Evolutionary conservation across 92 coral and sea anemone species (phyloP), one percentile per base, ranked within the genome.

Genomic region (Pocillopora grandis): DNA sequence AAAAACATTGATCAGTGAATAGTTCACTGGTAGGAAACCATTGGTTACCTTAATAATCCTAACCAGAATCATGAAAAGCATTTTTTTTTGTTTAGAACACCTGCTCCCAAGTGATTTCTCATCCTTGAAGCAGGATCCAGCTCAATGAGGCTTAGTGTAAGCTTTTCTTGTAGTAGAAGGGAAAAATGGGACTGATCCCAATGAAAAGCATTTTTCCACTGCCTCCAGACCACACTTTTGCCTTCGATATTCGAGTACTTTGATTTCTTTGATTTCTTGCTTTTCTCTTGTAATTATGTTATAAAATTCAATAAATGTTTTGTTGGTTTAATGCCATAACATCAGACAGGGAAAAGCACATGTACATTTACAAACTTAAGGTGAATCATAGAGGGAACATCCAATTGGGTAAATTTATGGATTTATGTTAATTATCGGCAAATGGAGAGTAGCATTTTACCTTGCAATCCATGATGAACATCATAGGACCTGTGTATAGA

Each of bases 61-160:
- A n/a, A 91, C 94, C 89, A 76, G 79, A 89, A 91, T 87, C 62
- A 80, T 18, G 77, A 84, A 79, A 35, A 91, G 87, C 94, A 88
- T 88, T 83, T 87, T 87, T 13, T 77, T 17, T 70, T 68, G 77
- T 77, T 82, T 1, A 82, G 84, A 0, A 69, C 79, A 56, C 76
- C 87, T 76, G 84, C 91, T 2, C 85, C 81, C 64, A 84, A 67
- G 74, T 71, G 76, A 33, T 83, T 87, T 48, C 89, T 72, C 91
- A 90, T 88, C n/a, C 86, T 84, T 10, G 89, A 15, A 37, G 91
- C 85, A 0, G 94, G 87, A 20, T 86, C 86, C 52, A 84, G 33
- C 21, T 88, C 91, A 63, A 91, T 62, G 62, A 88, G 94, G 2
- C 56, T 66, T 5, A 33, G 81, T 15, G 84, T 85, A 0, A 91